Evolutionary conservation across 2,888 invertebrate genomes (phyloP).

Genomic region (Epistrophella euchroma): DNA sequence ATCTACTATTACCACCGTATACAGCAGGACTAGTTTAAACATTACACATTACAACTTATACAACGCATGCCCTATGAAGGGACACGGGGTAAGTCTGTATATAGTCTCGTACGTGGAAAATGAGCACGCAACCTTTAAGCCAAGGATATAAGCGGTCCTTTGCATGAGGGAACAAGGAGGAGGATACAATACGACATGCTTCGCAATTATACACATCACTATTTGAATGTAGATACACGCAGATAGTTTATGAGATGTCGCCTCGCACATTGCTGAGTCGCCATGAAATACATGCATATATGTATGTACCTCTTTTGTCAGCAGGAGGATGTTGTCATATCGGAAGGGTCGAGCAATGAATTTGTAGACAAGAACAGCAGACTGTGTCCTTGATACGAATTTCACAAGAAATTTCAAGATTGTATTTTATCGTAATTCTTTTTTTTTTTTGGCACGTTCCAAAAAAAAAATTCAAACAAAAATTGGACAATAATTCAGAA

Average conservation of each 20-base stretch:
- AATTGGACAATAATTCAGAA: not conserved
- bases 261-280: constrained; percentile 10
- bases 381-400: constrained; percentile 62
- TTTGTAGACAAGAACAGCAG: constrained; percentile 25
- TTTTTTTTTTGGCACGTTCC: constrained; percentile 18
- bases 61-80: not conserved
- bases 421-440: not conserved
- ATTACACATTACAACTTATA: constrained; percentile 53
- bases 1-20: not conserved
- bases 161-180: constrained; percentile 15
- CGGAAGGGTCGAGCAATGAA: constrained; percentile 31
- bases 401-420: constrained; percentile 49
- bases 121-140: constrained; percentile 47
- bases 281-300: not conserved
- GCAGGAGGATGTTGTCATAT: constrained; percentile 36
- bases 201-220: constrained; percentile 37
- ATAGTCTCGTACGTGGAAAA: not conserved
- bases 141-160: constrained; percentile 65
- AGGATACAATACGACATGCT: not conserved
- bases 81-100: constrained; percentile 13
- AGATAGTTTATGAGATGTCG: constrained; percentile 34
- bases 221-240: constrained; percentile 8
- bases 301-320: not conserved
- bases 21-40: constrained; percentile 29
- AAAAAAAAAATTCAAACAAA: not conserved